Evolutionary conservation across 2,888 invertebrate species (phyloP).

Genomic region (Hemistola chrysoprasaria): DNA sequence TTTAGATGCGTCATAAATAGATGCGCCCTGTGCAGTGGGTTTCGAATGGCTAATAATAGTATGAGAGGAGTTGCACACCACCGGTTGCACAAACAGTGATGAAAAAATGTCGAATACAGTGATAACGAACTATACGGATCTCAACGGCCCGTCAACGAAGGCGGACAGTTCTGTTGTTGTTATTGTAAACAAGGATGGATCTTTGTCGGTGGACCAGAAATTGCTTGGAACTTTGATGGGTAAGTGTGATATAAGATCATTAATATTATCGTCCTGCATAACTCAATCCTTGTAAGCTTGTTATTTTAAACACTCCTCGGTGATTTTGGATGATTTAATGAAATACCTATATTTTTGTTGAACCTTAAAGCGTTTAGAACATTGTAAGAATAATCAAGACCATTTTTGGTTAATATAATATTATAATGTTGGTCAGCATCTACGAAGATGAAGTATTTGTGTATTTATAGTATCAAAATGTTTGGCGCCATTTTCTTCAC

Average conservation of each 20-base stretch:
- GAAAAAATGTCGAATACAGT: constrained; percentile 80
- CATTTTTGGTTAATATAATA: too few species aligned
- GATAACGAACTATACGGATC: constrained; percentile 78
- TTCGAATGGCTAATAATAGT: constrained; percentile 68
- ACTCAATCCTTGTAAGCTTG: too few species aligned
- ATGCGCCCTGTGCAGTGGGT: constrained; percentile 64
- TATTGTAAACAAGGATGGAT: constrained; percentile 93
- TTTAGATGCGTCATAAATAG: constrained; percentile 69
- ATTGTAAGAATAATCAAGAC: too few species aligned
- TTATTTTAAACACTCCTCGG: too few species aligned
- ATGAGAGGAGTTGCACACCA: constrained; percentile 64
- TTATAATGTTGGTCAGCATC: too few species aligned
- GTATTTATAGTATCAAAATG: too few species aligned
- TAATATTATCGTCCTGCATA: too few species aligned
- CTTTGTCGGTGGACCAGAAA: constrained; percentile 90
- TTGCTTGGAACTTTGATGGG: constrained; percentile 90
- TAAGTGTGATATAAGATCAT: constrained; percentile 66
- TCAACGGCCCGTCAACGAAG: constrained; percentile 76
- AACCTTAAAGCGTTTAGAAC: too few species aligned
- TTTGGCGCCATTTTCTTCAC: constrained; percentile 37
- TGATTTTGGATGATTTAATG: too few species aligned
- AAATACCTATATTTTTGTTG: too few species aligned
- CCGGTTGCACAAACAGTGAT: constrained; percentile 54
- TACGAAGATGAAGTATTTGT: too few species aligned
- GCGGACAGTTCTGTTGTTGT: constrained; percentile 89